Evolutionary conservation across 2,113 vertebrate species (phyloP).

Genomic region (Tragulus kanchil): DNA sequence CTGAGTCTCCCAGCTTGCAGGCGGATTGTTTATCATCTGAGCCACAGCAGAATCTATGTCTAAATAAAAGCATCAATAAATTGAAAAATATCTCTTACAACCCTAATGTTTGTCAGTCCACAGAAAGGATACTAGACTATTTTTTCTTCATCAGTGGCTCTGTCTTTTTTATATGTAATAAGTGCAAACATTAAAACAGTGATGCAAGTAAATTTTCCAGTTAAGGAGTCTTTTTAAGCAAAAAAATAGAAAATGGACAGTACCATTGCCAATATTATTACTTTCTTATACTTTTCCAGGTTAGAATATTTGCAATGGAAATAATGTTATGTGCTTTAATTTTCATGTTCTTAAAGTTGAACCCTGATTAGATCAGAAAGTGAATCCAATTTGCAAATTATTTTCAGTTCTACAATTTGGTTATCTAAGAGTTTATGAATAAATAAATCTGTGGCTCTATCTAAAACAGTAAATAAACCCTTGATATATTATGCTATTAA

Average conservation of each 20-base stretch:
- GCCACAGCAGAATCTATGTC: neutral
- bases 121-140: neutral
- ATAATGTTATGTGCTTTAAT: neutral
- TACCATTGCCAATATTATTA: neutral
- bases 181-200: conserved; percentile 4
- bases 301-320: neutral
- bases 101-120: neutral
- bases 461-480: neutral
- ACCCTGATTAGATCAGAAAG: neutral
- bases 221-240: neutral
- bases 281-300: neutral
- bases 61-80: neutral
- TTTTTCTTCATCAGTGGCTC: neutral
- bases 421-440: neutral
- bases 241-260: neutral
- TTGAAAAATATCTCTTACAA: neutral
- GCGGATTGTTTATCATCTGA: no score
- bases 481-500: neutral
- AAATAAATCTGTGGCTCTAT: conserved; percentile 38
- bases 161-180: neutral
- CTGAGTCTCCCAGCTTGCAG: no score
- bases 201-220: neutral
- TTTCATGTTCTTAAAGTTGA: neutral
- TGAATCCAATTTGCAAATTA: conserved; percentile 22
- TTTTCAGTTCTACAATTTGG: neutral